Evolutionary conservation across 2,113 vertebrate genomes (phyloP).

Genomic region (Dryoscopus gambensis): DNA sequence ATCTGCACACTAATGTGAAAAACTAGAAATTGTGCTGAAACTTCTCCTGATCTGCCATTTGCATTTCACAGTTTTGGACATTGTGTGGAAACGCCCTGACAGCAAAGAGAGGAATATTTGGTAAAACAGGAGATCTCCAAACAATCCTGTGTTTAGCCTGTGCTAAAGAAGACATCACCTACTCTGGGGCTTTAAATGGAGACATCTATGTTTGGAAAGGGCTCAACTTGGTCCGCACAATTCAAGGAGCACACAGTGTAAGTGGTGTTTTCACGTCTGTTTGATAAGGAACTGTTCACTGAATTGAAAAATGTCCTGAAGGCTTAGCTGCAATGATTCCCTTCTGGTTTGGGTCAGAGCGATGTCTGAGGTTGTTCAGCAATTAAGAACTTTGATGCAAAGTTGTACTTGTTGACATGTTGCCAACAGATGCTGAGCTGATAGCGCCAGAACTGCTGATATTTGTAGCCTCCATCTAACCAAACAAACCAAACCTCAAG

Average conservation of each 20-base stretch:
- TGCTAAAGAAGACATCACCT: conserved; percentile 92
- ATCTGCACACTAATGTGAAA: background rate
- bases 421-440: background rate
- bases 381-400: background rate
- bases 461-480: background rate
- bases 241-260: conserved; percentile 94
- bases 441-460: background rate
- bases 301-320: background rate
- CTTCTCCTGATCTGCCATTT: background rate
- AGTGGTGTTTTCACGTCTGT: conserved; percentile 49
- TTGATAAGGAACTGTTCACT: background rate
- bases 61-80: conserved; percentile 86
- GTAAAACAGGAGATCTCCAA: conserved; percentile 94
- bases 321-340: background rate
- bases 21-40: background rate
- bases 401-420: background rate
- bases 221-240: conserved; percentile 81
- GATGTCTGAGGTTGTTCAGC: background rate
- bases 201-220: conserved; percentile 97
- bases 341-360: background rate
- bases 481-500: background rate
- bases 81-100: conserved; percentile 93
- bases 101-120: conserved; percentile 93
- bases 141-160: conserved; percentile 93
- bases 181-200: conserved; percentile 94